Evolutionary conservation across 2,888 invertebrate species (phyloP).

Genomic region (Sarcophaga subvicina): DNA sequence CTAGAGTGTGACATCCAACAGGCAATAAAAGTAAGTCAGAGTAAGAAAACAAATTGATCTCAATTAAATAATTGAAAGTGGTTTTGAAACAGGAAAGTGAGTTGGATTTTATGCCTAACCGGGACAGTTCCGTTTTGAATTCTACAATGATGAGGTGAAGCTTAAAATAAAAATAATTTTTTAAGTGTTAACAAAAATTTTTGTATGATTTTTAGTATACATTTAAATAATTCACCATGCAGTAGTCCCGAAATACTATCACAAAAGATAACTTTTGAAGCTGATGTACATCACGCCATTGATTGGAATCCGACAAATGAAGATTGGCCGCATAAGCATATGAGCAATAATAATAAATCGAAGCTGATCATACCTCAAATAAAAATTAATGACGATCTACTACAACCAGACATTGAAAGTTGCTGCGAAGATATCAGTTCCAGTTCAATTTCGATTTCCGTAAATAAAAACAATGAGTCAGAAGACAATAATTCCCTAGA

Average conservation of each 20-base stretch:
- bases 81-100: slow-evolving; percentile 73
- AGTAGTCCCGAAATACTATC: slow-evolving; percentile 71
- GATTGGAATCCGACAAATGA: slow-evolving; percentile 74
- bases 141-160: slow-evolving; percentile 75
- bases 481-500: no score
- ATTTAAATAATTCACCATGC: slow-evolving; percentile 54
- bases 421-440: no score
- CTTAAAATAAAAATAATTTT: background rate
- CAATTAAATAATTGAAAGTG: background rate
- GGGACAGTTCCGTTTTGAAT: slow-evolving; percentile 65
- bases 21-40: slow-evolving; percentile 70
- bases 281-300: slow-evolving; percentile 75
- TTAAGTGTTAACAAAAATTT: background rate
- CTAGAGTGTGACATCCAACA: slow-evolving; percentile 64
- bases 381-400: no score
- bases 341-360: no score
- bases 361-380: no score
- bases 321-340: slow-evolving; percentile 44
- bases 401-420: no score
- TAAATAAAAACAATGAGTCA: no score
- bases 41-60: background rate
- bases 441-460: no score
- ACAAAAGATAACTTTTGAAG: slow-evolving; percentile 70
- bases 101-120: slow-evolving; percentile 67
- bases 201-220: slow-evolving; percentile 1